Evolutionary conservation across 2,113 vertebrate species (phyloP), one percentile per base, ranked within the genome.

Genomic region (Reinhardtius hippoglossoides): DNA sequence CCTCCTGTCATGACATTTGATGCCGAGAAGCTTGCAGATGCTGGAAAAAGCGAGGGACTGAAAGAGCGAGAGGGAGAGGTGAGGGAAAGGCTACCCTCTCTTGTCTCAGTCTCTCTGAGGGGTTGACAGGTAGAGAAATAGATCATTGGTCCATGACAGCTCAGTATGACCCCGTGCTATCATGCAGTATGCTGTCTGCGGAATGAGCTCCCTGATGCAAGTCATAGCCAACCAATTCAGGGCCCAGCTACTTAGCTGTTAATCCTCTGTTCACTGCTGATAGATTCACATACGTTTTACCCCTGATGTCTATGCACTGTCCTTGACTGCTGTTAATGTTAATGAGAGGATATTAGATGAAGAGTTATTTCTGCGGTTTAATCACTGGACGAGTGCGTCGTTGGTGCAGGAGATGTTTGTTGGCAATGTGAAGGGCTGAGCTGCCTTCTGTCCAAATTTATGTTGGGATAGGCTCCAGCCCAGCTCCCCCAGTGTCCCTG

Each of bases 131-230:
- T 92, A 93, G 87, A 92, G 90, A 93, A 94, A 93, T 93, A 90
- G 91, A 94, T 94, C 92, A 92, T 84, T 89, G 90, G 93, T 91
- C 89, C 91, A 89, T 94, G 94, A 94, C 93, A 94, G 93, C 89
- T 92, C 87, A 87, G 89, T 85, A 81, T 91, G 92, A 94, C 93
- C 89, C 92, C 50, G 48, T 57, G 66, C 85, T 84, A 92, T 92
- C 88, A 82, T 77, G 87, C 87, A 78, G 82, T 78, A 67, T 57
- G 86, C 84, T 61, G 88, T 80, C 87, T 83, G 76, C 79, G 86
- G 84, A 85, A 88, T 85, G 85, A 88, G 75, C 82, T 87, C 77
- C 82, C 78, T 80, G 79, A 86, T 75, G 87, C 82, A 81, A 78
- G 88, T 84, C 80, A 75, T 60, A 78, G 80, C 57, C 63, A 63